Conservation (phyloP, 2,113 vertebrate species). For the Dicrurus megarhynchus region DNA sequence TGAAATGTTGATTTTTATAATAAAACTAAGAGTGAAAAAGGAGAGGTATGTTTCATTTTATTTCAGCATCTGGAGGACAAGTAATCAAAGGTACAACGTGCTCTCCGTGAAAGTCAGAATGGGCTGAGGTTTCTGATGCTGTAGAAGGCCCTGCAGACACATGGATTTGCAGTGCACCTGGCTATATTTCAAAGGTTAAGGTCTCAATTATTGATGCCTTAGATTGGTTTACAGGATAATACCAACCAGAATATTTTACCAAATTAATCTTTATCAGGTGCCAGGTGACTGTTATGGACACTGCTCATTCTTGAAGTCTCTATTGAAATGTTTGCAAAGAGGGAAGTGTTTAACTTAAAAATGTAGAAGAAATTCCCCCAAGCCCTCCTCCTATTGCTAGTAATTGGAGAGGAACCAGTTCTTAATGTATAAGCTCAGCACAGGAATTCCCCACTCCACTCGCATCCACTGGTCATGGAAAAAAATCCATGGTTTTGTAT, state of each 20-base stretch:
- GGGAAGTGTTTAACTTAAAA: neutral
- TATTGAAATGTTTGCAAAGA: neutral
- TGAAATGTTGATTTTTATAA: slow-evolving; percentile 92
- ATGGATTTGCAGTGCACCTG: neutral
- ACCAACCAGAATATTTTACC: neutral
- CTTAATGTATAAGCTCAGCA: neutral
- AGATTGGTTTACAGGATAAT: neutral
- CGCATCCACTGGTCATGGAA: neutral
- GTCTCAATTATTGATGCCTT: neutral
- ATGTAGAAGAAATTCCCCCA: neutral
- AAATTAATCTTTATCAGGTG: neutral
- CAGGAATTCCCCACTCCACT: neutral
- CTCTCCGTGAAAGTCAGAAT: neutral
- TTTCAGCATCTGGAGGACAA: neutral
- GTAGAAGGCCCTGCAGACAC: neutral
- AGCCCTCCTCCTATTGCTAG: neutral
- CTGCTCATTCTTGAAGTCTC: neutral
- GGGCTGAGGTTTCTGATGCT: neutral
- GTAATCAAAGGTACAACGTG: neutral
- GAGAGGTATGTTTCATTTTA: neutral
- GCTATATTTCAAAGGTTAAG: neutral
- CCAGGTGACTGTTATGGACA: neutral
- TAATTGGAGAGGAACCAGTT: neutral
- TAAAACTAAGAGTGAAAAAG: slow-evolving; percentile 85
- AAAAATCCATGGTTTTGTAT: neutral